phyloP scores from a whole-genome alignment of 2,113 vertebrate genomes.

The Chloroceryle aenea region DNA sequence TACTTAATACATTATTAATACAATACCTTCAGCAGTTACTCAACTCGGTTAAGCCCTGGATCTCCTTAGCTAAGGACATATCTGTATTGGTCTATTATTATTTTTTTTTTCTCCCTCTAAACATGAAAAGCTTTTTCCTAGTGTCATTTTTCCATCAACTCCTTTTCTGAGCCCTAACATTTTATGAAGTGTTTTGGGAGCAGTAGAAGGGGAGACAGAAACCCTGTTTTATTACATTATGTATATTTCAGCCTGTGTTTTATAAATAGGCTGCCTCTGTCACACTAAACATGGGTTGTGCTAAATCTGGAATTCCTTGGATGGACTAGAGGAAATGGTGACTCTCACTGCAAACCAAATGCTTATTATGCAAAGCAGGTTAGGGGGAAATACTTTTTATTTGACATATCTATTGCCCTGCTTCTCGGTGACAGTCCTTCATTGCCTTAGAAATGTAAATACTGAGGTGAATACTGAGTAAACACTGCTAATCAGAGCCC shows the following conservation, averaged over 20 bases:
- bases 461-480: not conserved
- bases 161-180: not conserved
- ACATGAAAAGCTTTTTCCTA: not conserved
- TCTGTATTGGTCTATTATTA: not conserved
- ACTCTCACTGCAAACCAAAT: slow-evolving; percentile 38
- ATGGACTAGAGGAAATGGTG: slow-evolving; percentile 51
- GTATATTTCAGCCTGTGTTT: not conserved
- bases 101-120: not conserved
- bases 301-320: slow-evolving; percentile 65
- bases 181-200: not conserved
- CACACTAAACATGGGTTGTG: slow-evolving; percentile 46
- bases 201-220: not conserved
- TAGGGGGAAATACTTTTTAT: not conserved
- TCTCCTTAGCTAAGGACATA: not conserved
- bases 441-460: not conserved
- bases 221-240: not conserved
- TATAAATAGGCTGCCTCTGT: slow-evolving; percentile 30
- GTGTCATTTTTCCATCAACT: not conserved
- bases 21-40: not conserved
- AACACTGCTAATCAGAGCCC: not conserved
- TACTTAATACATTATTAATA: not conserved
- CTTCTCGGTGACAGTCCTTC: not conserved
- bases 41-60: not conserved
- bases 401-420: not conserved
- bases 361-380: not conserved